A percentile compares a stretch with the other conserved stretches of the same genome.
Evolutionary conservation across 2,797 vertebrate species (phyloP).

Genomic region (Falco naumanni): DNA sequence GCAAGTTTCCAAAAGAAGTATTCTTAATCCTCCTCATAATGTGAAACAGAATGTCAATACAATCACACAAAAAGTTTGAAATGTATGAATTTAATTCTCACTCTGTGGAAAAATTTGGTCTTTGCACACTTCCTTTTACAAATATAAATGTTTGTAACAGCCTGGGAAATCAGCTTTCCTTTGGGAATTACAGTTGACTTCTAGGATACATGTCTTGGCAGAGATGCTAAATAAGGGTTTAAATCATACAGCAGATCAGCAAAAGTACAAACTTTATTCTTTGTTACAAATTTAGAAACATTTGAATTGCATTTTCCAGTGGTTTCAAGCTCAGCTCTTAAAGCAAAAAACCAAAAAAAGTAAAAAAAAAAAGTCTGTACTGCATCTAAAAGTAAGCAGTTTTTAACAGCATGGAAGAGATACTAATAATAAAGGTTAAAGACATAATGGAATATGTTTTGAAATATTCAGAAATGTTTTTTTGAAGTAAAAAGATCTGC

Average conservation of each 20-base stretch:
- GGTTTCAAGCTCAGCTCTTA: not conserved
- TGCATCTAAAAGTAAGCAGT: not conserved
- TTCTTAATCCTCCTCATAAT: not conserved
- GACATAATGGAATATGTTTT: not conserved
- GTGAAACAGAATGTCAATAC: not conserved
- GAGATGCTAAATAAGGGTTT: not conserved
- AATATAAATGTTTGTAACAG: not conserved
- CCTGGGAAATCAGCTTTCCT: slow-evolving; percentile 10
- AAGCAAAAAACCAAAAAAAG: not conserved
- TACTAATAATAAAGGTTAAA: not conserved
- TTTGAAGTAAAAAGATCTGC: not conserved
- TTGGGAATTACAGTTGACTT: not conserved
- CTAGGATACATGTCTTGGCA: not conserved
- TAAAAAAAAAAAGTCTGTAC: not conserved
- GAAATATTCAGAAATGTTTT: not conserved
- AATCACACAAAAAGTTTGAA: not conserved
- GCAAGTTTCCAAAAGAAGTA: slow-evolving; percentile 12
- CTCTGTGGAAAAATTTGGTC: not conserved
- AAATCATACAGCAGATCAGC: not conserved
- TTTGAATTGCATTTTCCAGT: not conserved
- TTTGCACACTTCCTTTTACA: not conserved
- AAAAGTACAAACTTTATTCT: not conserved
- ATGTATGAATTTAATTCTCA: slow-evolving; percentile 11
- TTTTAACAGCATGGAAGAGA: not conserved
- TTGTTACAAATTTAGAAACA: not conserved